A percentile compares a stretch with the other conserved stretches of the same genome.
phyloP scores from a whole-genome alignment of 2,797 vertebrate genomes.

The Amazona ochrocephala region DNA sequence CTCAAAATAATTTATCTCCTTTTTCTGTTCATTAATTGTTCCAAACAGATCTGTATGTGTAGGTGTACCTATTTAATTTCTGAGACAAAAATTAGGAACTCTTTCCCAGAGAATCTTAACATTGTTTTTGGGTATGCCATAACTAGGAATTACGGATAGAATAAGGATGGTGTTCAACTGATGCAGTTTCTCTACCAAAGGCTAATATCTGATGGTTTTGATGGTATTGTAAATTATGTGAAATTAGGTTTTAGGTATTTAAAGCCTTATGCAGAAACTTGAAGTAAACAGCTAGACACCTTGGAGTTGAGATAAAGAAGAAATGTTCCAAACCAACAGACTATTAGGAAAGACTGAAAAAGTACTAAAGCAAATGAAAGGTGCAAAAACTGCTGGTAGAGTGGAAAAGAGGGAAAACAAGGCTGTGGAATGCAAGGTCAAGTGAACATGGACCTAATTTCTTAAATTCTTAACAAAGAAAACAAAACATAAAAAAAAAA shows the following conservation, averaged over 20 bases:
- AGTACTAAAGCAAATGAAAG: neutral
- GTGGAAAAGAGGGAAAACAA: neutral
- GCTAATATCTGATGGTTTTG: neutral
- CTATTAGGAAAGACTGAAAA: neutral
- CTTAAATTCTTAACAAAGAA: neutral
- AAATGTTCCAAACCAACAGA: neutral
- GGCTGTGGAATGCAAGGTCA: neutral
- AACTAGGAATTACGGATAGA: neutral
- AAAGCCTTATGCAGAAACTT: neutral
- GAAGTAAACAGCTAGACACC: neutral
- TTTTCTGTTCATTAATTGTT: neutral
- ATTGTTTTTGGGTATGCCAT: neutral
- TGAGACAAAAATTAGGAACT: neutral
- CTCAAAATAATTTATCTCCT: neutral
- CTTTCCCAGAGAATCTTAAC: neutral
- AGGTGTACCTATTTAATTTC: neutral
- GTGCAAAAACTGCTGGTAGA: neutral
- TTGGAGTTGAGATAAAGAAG: neutral
- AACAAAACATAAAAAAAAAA: neutral
- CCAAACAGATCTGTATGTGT: neutral
- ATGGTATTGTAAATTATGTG: neutral
- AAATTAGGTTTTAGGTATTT: neutral
- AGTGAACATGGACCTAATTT: neutral
- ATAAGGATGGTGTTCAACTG: neutral
- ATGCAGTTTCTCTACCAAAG: neutral